Evolutionary conservation across 2,888 invertebrate genomes (phyloP).

Genomic region (Sabatieria punctata): DNA sequence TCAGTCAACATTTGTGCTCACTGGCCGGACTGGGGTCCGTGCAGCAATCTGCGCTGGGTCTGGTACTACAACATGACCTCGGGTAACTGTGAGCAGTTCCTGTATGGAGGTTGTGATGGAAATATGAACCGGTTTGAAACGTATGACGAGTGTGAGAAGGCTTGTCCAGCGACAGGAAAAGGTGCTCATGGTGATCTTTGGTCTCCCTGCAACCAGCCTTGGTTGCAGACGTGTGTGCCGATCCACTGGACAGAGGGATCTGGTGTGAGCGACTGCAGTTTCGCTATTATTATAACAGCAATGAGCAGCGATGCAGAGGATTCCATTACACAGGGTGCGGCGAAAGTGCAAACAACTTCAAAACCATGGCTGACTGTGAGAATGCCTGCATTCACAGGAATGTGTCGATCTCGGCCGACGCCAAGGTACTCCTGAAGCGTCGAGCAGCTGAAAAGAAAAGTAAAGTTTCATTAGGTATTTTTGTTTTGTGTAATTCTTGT

Average conservation of each 20-base stretch:
- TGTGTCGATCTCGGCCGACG: background rate
- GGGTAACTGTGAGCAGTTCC: slow-evolving; percentile 24
- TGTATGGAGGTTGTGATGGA: slow-evolving; percentile 25
- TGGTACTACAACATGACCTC: slow-evolving; percentile 25
- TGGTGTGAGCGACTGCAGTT: background rate
- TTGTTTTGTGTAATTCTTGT: no score
- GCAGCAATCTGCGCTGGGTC: slow-evolving; percentile 21
- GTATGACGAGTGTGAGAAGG: background rate
- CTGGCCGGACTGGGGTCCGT: slow-evolving; percentile 24
- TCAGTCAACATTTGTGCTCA: slow-evolving; percentile 14
- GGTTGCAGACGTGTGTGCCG: background rate
- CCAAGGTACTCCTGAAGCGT: no score
- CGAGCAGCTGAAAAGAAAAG: no score
- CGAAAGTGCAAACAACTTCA: slow-evolving; percentile 19
- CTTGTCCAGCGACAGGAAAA: slow-evolving; percentile 5
- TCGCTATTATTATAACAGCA: slow-evolving; percentile 14
- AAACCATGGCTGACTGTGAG: slow-evolving; percentile 3
- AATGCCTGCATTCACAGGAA: background rate
- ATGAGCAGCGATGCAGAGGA: slow-evolving; percentile 14
- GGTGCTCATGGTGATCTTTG: no score
- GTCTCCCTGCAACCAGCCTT: no score
- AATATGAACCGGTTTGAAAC: slow-evolving; percentile 17
- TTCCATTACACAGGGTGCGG: slow-evolving; percentile 29
- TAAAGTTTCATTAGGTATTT: no score
- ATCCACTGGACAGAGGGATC: background rate